These are phyloP conservation scores for Torymus texanus DNA, from an alignment of 2,888 invertebrate species.

Conservation along the genomic window DNA sequence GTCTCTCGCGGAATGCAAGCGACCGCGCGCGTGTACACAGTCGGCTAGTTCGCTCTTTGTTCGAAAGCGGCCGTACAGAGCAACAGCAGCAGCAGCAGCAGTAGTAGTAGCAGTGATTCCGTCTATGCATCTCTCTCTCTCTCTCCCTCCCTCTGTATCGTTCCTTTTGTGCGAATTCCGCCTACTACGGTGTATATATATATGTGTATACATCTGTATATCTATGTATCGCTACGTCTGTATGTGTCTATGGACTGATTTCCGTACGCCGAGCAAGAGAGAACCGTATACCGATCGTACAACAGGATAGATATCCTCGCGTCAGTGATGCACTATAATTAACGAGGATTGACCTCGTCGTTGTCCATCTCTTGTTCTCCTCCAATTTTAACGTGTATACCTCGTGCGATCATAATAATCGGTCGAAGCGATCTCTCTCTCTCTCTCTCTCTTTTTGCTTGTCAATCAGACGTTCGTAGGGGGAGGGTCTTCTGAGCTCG, in stretches of 20 bases:
- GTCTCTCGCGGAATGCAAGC: constrained; percentile 56
- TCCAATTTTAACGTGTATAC: constrained; percentile 67
- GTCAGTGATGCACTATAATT: constrained; percentile 70
- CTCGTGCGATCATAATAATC: constrained; percentile 64
- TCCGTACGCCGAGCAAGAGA: constrained; percentile 18
- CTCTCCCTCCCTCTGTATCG: constrained; percentile 34
- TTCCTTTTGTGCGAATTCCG: constrained; percentile 53
- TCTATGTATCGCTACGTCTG: neutral
- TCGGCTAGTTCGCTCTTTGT: constrained; percentile 43
- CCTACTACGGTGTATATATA: neutral
- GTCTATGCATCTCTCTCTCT: constrained; percentile 50
- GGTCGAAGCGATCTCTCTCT: constrained; percentile 62
- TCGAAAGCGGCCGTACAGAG: neutral
- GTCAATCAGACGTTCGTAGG: neutral
- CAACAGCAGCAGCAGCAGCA: too few species aligned
- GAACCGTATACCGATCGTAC: constrained; percentile 58
- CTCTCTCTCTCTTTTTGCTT: constrained; percentile 28
- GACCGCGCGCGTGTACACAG: constrained; percentile 47
- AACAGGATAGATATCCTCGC: constrained; percentile 72
- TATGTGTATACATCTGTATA: constrained; percentile 22
- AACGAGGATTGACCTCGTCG: constrained; percentile 68
- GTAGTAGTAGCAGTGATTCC: constrained; percentile 10
- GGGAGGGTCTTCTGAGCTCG: too few species aligned
- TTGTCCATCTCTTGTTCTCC: constrained; percentile 68
- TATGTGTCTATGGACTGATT: constrained; percentile 19